Conservation (phyloP, 2,888 invertebrate genomes). For the Eudasyphora cyanicolor region DNA sequence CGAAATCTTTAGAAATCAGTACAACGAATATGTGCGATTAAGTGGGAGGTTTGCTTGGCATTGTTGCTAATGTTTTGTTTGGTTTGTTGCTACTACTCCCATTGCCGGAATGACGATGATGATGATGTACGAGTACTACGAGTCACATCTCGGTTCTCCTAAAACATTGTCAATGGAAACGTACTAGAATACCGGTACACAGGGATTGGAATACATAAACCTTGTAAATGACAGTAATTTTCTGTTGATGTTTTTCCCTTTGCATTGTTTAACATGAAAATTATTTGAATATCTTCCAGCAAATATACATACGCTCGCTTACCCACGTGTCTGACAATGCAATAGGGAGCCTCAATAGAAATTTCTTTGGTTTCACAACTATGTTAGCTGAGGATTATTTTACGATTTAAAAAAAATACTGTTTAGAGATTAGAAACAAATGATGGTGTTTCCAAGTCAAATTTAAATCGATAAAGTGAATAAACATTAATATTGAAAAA, state of each 20-base stretch:
- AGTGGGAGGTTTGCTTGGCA: conserved; percentile 18
- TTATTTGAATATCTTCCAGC: conserved; percentile 34
- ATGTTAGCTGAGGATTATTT: too few relatives aligned
- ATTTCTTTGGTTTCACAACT: too few relatives aligned
- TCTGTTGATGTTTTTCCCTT: conserved; percentile 41
- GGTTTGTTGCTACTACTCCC: background rate
- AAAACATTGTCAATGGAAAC: background rate
- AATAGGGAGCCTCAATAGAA: too few relatives aligned
- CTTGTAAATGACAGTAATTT: conserved; percentile 58
- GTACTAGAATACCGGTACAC: background rate
- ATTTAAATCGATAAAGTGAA: too few relatives aligned
- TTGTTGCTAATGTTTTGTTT: conserved; percentile 11
- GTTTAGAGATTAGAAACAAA: too few relatives aligned
- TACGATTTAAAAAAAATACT: too few relatives aligned
- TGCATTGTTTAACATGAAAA: conserved; percentile 40
- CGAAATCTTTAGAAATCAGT: conserved; percentile 13
- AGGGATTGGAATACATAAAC: conserved; percentile 18
- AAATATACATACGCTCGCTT: background rate
- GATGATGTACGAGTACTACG: background rate
- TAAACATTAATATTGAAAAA: too few relatives aligned
- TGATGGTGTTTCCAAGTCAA: too few relatives aligned
- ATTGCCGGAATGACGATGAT: background rate
- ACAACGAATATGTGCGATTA: conserved; percentile 19
- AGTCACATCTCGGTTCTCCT: background rate
- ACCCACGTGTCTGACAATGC: background rate